phyloP scores from a whole-genome alignment of 2,113 vertebrate species.

The Hemibagrus wyckioides region DNA sequence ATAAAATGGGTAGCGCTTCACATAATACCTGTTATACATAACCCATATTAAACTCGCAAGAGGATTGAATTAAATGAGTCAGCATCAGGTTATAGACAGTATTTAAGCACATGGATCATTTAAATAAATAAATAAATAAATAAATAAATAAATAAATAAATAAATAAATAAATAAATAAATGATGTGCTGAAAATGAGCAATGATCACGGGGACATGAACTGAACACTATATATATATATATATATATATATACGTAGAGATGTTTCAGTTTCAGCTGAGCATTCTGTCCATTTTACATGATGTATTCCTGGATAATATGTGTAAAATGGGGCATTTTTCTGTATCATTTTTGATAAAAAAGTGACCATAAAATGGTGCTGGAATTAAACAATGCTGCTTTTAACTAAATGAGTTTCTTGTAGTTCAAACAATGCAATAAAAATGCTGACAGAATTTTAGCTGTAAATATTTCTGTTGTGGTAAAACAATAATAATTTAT shows the following conservation, averaged over 20 bases:
- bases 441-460: neutral
- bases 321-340: no score
- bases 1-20: neutral
- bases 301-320: neutral
- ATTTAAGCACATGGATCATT: neutral
- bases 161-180: no score
- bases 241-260: no score
- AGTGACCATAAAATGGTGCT: no score
- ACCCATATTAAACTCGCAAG: neutral
- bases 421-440: neutral
- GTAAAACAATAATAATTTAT: no score
- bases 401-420: neutral
- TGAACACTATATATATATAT: no score
- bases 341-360: no score
- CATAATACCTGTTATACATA: neutral
- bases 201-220: neutral
- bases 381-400: no score
- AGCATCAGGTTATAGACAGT: neutral
- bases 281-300: neutral
- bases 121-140: no score
- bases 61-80: neutral
- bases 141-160: no score
- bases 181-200: neutral
- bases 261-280: no score
- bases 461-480: no score